Conservation (phyloP, 2,797 vertebrate species). For the Gymnodraco acuticeps region DNA sequence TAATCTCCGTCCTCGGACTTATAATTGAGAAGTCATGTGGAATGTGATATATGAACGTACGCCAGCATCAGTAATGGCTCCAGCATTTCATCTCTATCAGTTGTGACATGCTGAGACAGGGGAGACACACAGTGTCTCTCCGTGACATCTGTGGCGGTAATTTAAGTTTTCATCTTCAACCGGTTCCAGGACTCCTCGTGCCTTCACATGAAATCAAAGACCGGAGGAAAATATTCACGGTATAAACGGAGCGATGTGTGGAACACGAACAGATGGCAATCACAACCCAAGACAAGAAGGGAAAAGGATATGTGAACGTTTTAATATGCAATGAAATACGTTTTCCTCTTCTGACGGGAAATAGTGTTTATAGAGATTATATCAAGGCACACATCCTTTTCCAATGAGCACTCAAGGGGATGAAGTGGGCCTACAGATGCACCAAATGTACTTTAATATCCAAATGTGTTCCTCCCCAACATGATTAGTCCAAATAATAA, state of each 20-base stretch:
- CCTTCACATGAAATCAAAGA: constrained; percentile 57
- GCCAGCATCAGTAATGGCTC: constrained; percentile 25
- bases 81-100: constrained; percentile 42
- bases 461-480: no score
- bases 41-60: constrained; percentile 34
- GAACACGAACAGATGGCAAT: constrained; percentile 63
- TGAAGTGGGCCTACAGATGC: no score
- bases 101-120: constrained; percentile 44
- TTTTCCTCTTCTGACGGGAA: constrained; percentile 54
- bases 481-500: no score
- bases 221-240: constrained; percentile 62
- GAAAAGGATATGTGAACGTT: constrained; percentile 45
- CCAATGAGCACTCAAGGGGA: no score
- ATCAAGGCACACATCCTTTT: constrained; percentile 56
- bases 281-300: constrained; percentile 3
- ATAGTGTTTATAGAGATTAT: constrained; percentile 67
- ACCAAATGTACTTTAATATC: no score
- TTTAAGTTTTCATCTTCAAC: constrained; percentile 61
- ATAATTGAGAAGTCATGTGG: constrained; percentile 31
- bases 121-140: constrained; percentile 16
- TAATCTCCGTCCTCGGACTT: constrained; percentile 5
- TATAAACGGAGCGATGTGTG: constrained; percentile 58
- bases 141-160: constrained; percentile 71
- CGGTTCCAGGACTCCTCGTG: constrained; percentile 43
- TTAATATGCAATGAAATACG: constrained; percentile 36